phyloP scores from a whole-genome alignment of 2,888 invertebrate genomes.

The Dinocampus coccinellae region DNA sequence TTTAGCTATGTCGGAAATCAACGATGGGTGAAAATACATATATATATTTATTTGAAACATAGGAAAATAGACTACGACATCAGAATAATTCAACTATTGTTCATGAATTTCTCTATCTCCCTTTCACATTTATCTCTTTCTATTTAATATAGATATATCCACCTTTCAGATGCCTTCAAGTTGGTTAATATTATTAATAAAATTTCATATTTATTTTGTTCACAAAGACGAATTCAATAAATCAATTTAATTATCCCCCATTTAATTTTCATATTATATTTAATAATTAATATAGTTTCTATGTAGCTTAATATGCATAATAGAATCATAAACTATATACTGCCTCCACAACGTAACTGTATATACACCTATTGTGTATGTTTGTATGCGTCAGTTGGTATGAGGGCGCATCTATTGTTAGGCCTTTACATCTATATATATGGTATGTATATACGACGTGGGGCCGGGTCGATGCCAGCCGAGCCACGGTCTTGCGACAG shows the following conservation, averaged over 20 bases:
- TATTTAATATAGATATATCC: too few species aligned
- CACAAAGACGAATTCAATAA: neutral
- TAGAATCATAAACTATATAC: slow-evolving; percentile 33
- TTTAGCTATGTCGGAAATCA: neutral
- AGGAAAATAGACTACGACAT: neutral
- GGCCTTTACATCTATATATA: slow-evolving; percentile 20
- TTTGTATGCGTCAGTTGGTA: slow-evolving; percentile 20
- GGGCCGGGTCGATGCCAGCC: slow-evolving; percentile 41
- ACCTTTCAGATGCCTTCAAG: too few species aligned
- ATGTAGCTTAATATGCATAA: slow-evolving; percentile 8
- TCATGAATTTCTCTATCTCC: neutral
- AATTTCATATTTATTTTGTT: neutral
- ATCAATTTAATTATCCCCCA: neutral
- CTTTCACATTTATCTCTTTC: neutral
- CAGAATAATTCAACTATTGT: neutral
- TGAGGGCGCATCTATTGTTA: slow-evolving; percentile 27
- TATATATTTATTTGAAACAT: neutral
- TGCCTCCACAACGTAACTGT: slow-evolving; percentile 5
- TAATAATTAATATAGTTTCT: neutral
- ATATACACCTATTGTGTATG: neutral
- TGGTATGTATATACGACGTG: neutral
- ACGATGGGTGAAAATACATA: neutral
- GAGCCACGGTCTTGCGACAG: slow-evolving; percentile 40
- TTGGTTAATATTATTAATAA: neutral
- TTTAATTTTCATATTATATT: neutral